Evolutionary conservation across 2,113 vertebrate species (phyloP), one percentile per base, ranked within the genome.

Genomic region (Piliocolobus tephrosceles): DNA sequence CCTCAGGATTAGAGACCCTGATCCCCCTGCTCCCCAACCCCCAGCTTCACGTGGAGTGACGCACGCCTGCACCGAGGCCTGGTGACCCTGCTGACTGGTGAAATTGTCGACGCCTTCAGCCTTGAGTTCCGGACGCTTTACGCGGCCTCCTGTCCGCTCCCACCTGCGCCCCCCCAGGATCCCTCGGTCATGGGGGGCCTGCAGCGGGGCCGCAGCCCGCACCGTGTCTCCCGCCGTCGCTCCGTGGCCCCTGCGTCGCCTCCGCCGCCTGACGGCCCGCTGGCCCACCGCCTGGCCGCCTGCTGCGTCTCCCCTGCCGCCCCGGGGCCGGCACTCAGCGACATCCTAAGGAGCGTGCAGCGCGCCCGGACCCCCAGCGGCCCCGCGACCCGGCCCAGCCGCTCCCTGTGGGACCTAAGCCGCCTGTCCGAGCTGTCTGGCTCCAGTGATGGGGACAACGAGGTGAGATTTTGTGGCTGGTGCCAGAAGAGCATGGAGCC

Each of bases 401-500:
- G 96, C 11, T 98, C 98, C 27, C 89, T 98, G 1, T 98, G 98
- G 98, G 98, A 98, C 93, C 96, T 98, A 50, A 98, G 98, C 90
- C 83, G 88, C 66, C 94, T 98, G 79, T 98, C 98, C n/a, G 98
- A 98, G 94, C 55, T 96, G 70, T 98, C 98, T 0, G 97, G 66
- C 32, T 98, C 98, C 95, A 98, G 98, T 11, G 96, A 95, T 0
- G 96, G 96, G 2, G 88, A 96, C 12, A 78, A 40, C 0, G 98
- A 98, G 95, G 97, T 97, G 57, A 97, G 98, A n/a, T 23, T 1
- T 17, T 55, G 72, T 45, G 72, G 5, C 43, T 57, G 30, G 35
- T 76, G 73, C 16, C 1, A 3, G 61, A 25, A 14, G 25, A 25
- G 16, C 18, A 8, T 6, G 25, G 64, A 25, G 83, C 55, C 35